Evolutionary conservation across 2,888 invertebrate genomes (phyloP).

Genomic region (Eudiplozoon nipponicum): DNA sequence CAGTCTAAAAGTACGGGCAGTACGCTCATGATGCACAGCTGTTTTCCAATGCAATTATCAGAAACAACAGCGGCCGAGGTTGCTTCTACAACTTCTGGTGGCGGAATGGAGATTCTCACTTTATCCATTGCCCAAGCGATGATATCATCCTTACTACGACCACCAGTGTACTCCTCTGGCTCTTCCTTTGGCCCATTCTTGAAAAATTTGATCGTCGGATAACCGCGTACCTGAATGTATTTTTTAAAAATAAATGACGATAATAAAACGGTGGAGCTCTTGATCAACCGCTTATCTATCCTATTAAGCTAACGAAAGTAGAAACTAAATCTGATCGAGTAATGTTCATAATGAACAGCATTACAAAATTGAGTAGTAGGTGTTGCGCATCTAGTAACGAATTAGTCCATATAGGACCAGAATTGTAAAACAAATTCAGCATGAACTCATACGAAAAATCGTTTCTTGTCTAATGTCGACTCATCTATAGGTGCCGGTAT

Average conservation of each 20-base stretch:
- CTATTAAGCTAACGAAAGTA: too few relatives aligned
- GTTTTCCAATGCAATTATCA: slow-evolving; percentile 47
- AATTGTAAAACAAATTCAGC: too few relatives aligned
- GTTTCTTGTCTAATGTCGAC: too few relatives aligned
- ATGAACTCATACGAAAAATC: too few relatives aligned
- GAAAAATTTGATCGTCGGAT: slow-evolving; percentile 77
- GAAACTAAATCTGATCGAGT: too few relatives aligned
- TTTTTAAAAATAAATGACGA: slow-evolving; percentile 7
- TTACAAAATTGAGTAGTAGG: too few relatives aligned
- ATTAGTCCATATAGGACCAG: too few relatives aligned
- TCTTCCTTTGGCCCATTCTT: slow-evolving; percentile 33
- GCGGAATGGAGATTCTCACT: slow-evolving; percentile 29
- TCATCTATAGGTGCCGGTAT: too few relatives aligned
- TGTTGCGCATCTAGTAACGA: too few relatives aligned
- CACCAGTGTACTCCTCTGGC: slow-evolving; percentile 56
- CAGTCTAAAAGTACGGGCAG: slow-evolving; percentile 82
- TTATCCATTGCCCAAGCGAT: slow-evolving; percentile 58
- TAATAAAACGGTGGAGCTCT: slow-evolving; percentile 13
- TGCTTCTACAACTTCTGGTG: slow-evolving; percentile 19
- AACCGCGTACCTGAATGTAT: slow-evolving; percentile 42
- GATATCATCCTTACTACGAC: slow-evolving; percentile 56
- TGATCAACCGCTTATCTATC: too few relatives aligned
- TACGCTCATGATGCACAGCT: slow-evolving; percentile 58
- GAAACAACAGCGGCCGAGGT: slow-evolving; percentile 33
- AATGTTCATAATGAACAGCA: too few relatives aligned